Base-by-base conservation (phyloP, 2,113 vertebrate species). In the Dipodomys spectabilis region DNA sequence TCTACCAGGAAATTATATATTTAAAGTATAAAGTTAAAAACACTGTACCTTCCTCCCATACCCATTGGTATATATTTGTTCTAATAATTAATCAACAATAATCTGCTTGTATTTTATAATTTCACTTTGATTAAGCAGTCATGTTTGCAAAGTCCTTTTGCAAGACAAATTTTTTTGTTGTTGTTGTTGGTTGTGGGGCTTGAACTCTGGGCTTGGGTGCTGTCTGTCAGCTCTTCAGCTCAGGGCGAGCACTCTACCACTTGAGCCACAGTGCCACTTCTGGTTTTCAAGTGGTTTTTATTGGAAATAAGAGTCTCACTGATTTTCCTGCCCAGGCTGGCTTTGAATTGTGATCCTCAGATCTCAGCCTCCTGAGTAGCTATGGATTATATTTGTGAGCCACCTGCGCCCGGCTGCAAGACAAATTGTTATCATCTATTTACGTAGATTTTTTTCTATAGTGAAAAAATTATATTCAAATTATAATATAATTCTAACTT, bases 91-190 rank as follows among this genome's bases (percentile, higher is more conserved):
- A 45, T 11, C 89, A 65, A 65, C 62, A 72, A 39, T 16, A 92
- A 82, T n/a, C 10, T 78, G 13, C 5, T 88, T 88, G 39, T 32
- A 45, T 65, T 85, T 27, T 30, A 30, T 68, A 30, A 30, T 30
- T 68, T 68, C 28, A 30, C 49, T 44, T 23, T 79, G n/a, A 73
- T 5, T 57, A 49, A 69, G n/a, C 2, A 30, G 7, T 71, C 44
- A 80, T 67, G 3, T 27, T 93, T 81, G 35, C 28, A 95, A 88
- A 82, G 22, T n/a, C 10, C 2, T 88, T 91, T 74, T 53, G 35
- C 1, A 80, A 65, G 1, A 4, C n/a, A 30, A 62, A 18, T 57
- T 57, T 13, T 39, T 39, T 39, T 39, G 39, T 39, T 39, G 5
- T 39, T 39, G 5, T 39, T 39, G 5, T 39, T 39, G 39, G 39